Conservation (phyloP, 2,888 invertebrate species). For the Carcina quercana region DNA sequence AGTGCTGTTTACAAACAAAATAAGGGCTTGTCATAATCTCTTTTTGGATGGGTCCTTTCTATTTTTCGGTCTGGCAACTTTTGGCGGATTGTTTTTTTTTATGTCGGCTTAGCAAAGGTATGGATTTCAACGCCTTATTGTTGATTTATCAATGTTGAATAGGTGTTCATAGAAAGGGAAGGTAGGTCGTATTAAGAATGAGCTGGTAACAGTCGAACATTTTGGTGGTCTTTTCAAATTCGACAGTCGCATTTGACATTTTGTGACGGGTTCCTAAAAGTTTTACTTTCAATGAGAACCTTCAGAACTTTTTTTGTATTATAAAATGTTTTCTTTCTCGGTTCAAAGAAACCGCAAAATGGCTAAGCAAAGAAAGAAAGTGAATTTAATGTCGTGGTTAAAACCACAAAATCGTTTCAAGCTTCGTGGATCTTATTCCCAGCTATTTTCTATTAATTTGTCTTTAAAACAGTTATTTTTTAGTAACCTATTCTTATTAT, state of each 20-base stretch:
- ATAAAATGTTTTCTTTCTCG: constrained; percentile 23
- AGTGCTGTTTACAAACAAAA: constrained; percentile 71
- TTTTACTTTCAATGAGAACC: constrained; percentile 47
- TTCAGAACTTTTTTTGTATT: constrained; percentile 21
- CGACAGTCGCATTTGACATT: constrained; percentile 47
- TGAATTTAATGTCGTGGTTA: constrained; percentile 16
- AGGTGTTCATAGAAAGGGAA: constrained; percentile 57
- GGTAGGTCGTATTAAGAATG: constrained; percentile 31
- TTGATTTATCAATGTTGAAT: constrained; percentile 56
- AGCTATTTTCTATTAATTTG: no score
- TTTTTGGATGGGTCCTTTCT: constrained; percentile 62
- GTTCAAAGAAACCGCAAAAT: constrained; percentile 26
- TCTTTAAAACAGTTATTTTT: no score
- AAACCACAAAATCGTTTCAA: constrained; percentile 6
- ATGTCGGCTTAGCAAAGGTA: constrained; percentile 47
- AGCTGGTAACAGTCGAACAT: constrained; percentile 44
- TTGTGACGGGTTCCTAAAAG: constrained; percentile 34
- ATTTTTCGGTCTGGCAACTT: constrained; percentile 64
- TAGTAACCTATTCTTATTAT: no score
- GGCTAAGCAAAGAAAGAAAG: constrained; percentile 23
- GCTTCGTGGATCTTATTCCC: no score
- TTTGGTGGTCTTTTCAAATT: constrained; percentile 53
- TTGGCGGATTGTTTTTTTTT: constrained; percentile 48
- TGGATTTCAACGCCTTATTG: constrained; percentile 70
- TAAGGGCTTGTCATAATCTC: constrained; percentile 71